These are phyloP conservation scores for Sternarchorhynchus goeldii DNA, from an alignment of 2,797 vertebrate genomes.

Conservation along the genomic window DNA sequence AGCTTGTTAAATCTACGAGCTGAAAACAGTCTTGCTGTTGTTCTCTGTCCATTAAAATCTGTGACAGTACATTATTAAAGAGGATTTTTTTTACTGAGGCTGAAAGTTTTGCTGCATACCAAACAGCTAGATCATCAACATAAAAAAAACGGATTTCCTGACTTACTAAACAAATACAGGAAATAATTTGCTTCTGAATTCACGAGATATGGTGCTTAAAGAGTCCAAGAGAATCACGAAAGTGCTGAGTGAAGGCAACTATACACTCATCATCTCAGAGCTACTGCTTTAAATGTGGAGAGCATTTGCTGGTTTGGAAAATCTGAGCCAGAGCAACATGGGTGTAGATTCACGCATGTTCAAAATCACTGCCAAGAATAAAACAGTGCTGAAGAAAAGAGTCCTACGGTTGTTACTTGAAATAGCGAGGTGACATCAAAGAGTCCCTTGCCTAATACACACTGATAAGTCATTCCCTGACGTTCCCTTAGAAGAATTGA, in stretches of 20 bases:
- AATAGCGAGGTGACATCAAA: slow-evolving; percentile 58
- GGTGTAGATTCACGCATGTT: slow-evolving; percentile 28
- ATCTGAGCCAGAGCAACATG: slow-evolving; percentile 41
- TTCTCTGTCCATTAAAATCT: not conserved
- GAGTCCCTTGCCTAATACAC: slow-evolving; percentile 35
- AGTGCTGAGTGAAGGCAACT: slow-evolving; percentile 3
- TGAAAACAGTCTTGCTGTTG: not conserved
- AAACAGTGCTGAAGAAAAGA: slow-evolving; percentile 43
- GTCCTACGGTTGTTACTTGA: slow-evolving; percentile 40
- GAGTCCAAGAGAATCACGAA: not conserved
- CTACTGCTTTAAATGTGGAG: slow-evolving; percentile 12
- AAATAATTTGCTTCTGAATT: slow-evolving; percentile 56
- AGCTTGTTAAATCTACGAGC: not conserved
- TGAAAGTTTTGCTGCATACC: not conserved
- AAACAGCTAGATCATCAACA: not conserved
- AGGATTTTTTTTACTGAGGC: not conserved
- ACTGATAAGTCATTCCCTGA: slow-evolving; percentile 50
- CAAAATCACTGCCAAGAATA: slow-evolving; percentile 27
- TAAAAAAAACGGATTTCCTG: slow-evolving; percentile 62
- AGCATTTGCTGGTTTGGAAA: slow-evolving; percentile 28
- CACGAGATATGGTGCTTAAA: slow-evolving; percentile 49
- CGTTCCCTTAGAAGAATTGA: slow-evolving; percentile 60
- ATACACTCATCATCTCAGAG: not conserved
- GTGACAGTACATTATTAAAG: not conserved
- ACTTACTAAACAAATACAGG: slow-evolving; percentile 49